A percentile compares a stretch with the other conserved stretches of the same genome.
phyloP scores from a whole-genome alignment of 1,140 invertebrate genomes.

The Paraescarpia echinospica region DNA sequence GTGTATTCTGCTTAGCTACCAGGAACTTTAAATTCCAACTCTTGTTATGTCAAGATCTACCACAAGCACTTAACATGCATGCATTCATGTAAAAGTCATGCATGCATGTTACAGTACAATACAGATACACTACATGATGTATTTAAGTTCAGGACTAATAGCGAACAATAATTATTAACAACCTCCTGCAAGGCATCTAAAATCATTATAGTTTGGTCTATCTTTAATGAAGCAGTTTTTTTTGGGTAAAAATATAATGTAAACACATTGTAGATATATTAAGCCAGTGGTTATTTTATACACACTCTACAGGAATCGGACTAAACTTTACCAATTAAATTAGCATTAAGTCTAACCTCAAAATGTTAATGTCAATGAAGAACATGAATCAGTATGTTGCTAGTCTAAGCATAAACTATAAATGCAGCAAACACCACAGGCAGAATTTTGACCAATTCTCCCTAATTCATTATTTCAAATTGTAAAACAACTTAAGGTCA shows the following conservation, averaged over 20 bases:
- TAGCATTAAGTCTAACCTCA: not conserved
- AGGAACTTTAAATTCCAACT: not conserved
- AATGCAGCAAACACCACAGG: not conserved
- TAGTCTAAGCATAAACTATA: not conserved
- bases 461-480: too few relatives aligned
- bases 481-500: too few relatives aligned
- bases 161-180: not conserved
- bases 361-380: not conserved
- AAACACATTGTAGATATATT: not conserved
- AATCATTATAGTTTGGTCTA: not conserved
- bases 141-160: not conserved
- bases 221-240: not conserved
- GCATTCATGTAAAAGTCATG: not conserved
- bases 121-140: not conserved
- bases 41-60: not conserved
- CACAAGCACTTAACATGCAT: not conserved
- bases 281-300: not conserved
- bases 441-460: not conserved
- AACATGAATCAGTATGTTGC: not conserved
- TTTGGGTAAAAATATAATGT: not conserved
- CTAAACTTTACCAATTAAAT: not conserved
- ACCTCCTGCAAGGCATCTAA: not conserved
- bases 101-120: not conserved
- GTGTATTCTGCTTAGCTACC: too few relatives aligned
- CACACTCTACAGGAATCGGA: not conserved